Evolutionary conservation across 2,888 invertebrate genomes (phyloP).

Genomic region (Heliconius cydno): DNA sequence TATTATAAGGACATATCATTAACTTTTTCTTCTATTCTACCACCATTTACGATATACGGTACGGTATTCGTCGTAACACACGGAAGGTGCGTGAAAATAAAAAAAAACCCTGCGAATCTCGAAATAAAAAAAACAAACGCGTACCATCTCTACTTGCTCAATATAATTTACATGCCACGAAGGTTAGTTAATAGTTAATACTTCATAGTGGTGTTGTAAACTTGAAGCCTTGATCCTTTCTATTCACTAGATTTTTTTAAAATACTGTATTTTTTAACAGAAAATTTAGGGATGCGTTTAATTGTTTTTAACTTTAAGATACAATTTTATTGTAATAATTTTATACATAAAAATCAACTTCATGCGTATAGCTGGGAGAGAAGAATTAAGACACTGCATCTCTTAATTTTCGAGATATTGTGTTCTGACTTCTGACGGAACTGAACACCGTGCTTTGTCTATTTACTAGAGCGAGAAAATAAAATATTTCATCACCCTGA

Average conservation of each 20-base stretch:
- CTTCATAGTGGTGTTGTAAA: not conserved
- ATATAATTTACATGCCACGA: not conserved
- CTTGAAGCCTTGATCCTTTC: not conserved
- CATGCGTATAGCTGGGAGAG: not conserved
- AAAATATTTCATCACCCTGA: not conserved
- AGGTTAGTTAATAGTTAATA: not conserved
- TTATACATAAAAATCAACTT: too few species aligned
- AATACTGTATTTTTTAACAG: not conserved
- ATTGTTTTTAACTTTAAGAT: too few species aligned
- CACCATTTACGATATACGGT: too few species aligned
- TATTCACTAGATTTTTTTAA: not conserved
- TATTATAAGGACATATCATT: too few species aligned
- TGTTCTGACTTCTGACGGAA: too few species aligned
- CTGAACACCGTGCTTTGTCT: not conserved
- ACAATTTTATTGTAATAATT: too few species aligned
- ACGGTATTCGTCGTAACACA: too few species aligned
- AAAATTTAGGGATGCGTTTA: too few species aligned
- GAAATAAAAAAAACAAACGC: not conserved
- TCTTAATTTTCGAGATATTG: too few species aligned
- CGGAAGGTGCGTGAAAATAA: not conserved
- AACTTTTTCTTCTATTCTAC: too few species aligned
- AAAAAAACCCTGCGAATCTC: not conserved
- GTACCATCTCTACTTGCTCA: not conserved
- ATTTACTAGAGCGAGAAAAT: not conserved
- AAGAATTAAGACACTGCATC: not conserved